Evolutionary conservation across 2,113 vertebrate genomes (phyloP), one percentile per base, ranked within the genome.

Genomic region (Embiotoca jacksoni): DNA sequence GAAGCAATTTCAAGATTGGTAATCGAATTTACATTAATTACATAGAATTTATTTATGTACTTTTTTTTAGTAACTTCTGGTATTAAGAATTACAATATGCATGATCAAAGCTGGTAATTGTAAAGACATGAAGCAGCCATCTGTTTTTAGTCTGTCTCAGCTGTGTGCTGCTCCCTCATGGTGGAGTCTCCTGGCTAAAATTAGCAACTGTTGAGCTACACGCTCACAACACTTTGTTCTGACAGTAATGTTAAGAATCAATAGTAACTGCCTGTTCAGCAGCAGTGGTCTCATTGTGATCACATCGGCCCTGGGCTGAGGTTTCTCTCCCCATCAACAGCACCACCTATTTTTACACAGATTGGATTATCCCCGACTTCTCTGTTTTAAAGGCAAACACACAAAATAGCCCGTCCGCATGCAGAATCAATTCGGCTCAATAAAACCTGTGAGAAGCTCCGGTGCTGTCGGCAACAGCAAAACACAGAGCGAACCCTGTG

Each of bases 161-260:
- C 33, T 35, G 57, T 49, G 72, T 59, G 66, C 80, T 85, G 80
- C 84, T 86, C 83, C 62, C 82, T 89, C 35, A 75, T 85, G 88
- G 82, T 75, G 14, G 72, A 41, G 80, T 63, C 41, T 66, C n/a
- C 15, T 50, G 39, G 63, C 49, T 87, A 67, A 73, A 69, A 66
- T 36, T 3, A 53, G 54, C 67, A 72, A 67, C 54, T 54, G 11
- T 7, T 32, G 35, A 82, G 56, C 62, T 49, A 60, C 6, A 75
- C 62, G 62, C 55, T 65, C 78, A 72, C 78, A 74, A 7, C 70
- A 71, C 65, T 78, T 78, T 82, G 67, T 60, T 77, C 74, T 56
- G 64, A 68, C 54, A 35, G 39, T 64, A 39, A 63, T 57, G 36
- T 30, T 56, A 31, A 56, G 5, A 54, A 88, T 89, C 78, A 82